Evolutionary conservation across 2,797 vertebrate genomes (phyloP).

Genomic region (Megaceryle alcyon): DNA sequence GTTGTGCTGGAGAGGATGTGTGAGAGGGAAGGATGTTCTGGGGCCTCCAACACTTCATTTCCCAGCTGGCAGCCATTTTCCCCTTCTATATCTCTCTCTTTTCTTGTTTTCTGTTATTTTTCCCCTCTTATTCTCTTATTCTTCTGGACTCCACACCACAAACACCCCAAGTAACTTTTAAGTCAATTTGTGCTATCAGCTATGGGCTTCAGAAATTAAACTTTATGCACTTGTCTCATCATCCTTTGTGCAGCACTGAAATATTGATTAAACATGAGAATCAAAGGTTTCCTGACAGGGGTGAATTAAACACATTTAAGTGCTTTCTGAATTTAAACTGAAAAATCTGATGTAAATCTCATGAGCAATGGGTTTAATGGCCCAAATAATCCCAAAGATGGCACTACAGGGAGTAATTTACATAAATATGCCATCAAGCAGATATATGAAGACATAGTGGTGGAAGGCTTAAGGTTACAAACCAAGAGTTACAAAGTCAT

Average conservation of each 20-base stretch:
- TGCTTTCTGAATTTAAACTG: background rate
- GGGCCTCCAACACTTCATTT: background rate
- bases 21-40: background rate
- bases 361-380: background rate
- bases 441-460: background rate
- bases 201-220: background rate
- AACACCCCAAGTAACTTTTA: background rate
- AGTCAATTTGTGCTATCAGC: background rate
- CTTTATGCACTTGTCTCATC: background rate
- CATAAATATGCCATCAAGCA: background rate
- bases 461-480: background rate
- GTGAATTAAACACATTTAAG: background rate
- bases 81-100: background rate
- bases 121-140: rapidly evolving
- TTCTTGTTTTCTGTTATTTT: background rate
- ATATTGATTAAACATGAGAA: background rate
- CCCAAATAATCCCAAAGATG: background rate
- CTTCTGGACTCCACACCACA: background rate
- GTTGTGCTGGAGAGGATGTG: background rate
- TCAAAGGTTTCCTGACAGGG: background rate
- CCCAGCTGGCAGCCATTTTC: background rate
- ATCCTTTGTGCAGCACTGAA: background rate
- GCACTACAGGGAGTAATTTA: background rate
- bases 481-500: background rate
- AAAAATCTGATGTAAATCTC: background rate